Evolutionary conservation across 2,113 vertebrate genomes (phyloP), one percentile per base, ranked within the genome.

Genomic region (Eurypyga helias): DNA sequence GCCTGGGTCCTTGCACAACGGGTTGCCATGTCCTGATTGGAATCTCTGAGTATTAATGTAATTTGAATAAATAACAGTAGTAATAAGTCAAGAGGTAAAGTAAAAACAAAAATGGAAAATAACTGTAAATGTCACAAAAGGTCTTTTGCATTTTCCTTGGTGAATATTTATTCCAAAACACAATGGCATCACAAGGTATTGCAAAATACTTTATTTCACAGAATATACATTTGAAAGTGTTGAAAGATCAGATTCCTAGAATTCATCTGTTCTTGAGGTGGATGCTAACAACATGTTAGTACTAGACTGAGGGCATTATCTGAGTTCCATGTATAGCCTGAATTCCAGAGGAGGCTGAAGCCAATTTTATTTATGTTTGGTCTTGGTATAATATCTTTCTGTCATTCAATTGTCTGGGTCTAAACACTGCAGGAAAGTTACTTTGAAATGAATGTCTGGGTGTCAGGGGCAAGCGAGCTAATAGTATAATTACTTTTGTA

Each of bases 211-310:
- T 87, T 91, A 70, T 86, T 97, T 79, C 77, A 76, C 5, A 41
- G 84, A 83, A 90, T 89, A 88, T 49, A 83, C 89, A 83, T 94
- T 91, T 89, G 67, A 71, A 83, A 67, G 79, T 82, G 93, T 52
- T 85, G 92, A 97, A 97, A 97, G 97, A 97, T 94, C 83, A 95
- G 13, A 97, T 97, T 97, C 97, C 95, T 97, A 83, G 89, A 97
- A 96, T 97, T 96, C 91, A 88, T 95, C 91, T 97, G 10, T 72
- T 76, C 55, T 87, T 41, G 75, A 92, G 87, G 83, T 93, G 73
- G 88, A 89, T 67, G 76, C 82, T 55, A 84, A 94, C 34, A 78
- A 84, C 96, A 13, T 52, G 96, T 93, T 71, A n/a, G 20, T 76
- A 94, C 97, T 95, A 89, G 97, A 95, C n/a, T 34, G 93, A 87